phyloP scores from a whole-genome alignment of 1,140 invertebrate species.

The Aphaenogaster floridana region DNA sequence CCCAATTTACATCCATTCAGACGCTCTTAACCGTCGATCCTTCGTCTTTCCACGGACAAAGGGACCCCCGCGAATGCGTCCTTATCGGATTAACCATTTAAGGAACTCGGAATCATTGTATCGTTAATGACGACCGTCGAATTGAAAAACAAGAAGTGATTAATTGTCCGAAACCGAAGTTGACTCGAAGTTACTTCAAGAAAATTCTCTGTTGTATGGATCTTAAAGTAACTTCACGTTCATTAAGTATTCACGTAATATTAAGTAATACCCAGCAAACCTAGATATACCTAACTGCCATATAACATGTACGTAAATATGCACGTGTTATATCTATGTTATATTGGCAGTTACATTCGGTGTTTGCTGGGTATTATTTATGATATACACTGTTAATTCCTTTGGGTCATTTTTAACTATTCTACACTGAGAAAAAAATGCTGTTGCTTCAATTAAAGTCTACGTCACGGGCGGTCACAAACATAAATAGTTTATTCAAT shows the following conservation, averaged over 20 bases:
- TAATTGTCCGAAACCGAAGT: not conserved
- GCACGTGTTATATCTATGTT: too few relatives aligned
- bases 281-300: too few relatives aligned
- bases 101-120: not conserved
- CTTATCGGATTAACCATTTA: conserved; percentile 31
- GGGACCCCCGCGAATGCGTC: not conserved
- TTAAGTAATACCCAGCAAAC: too few relatives aligned
- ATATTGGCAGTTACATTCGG: too few relatives aligned
- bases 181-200: not conserved
- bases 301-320: too few relatives aligned
- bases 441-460: too few relatives aligned
- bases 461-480: too few relatives aligned
- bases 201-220: not conserved
- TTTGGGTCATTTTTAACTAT: too few relatives aligned
- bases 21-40: conserved; percentile 16
- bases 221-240: not conserved
- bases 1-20: conserved; percentile 46
- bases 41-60: conserved; percentile 23
- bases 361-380: not conserved
- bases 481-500: too few relatives aligned
- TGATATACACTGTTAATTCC: too few relatives aligned
- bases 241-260: not conserved
- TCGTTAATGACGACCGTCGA: conserved; percentile 5
- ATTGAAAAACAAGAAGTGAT: conserved; percentile 34
- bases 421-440: too few relatives aligned